Evolutionary conservation across 2,888 invertebrate genomes (phyloP).

Genomic region (Tenthredo livida): DNA sequence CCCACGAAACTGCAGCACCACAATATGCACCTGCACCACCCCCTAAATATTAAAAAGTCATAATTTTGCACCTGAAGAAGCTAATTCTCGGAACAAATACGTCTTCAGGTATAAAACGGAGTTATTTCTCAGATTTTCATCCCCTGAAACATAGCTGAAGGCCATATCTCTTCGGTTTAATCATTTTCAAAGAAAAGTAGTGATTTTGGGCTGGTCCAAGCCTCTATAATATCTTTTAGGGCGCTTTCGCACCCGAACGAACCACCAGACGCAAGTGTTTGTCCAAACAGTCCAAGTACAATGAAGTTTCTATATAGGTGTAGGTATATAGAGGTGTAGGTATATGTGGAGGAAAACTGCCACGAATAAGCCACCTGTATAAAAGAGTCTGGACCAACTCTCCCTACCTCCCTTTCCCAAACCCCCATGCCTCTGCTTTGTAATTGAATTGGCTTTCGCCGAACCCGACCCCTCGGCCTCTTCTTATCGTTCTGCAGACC

Average conservation of each 20-base stretch:
- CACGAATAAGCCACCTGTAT: conserved; percentile 33
- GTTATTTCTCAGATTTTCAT: background rate
- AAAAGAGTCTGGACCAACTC: conserved; percentile 31
- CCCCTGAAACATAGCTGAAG: too few relatives aligned
- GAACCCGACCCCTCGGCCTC: background rate
- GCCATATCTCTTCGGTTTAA: background rate
- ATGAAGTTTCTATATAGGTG: background rate
- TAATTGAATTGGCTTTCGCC: conserved; percentile 36
- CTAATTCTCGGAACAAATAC: too few relatives aligned
- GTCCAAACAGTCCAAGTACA: background rate
- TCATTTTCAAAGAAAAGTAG: background rate
- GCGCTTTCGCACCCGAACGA: conserved; percentile 13
- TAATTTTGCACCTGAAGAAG: too few relatives aligned
- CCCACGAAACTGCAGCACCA: background rate
- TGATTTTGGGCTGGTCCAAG: background rate
- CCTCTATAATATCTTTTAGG: background rate
- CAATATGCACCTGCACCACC: too few relatives aligned
- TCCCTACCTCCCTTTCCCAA: background rate
- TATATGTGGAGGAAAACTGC: background rate
- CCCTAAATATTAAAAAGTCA: too few relatives aligned
- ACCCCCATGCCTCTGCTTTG: background rate
- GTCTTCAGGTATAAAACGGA: too few relatives aligned
- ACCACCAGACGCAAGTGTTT: conserved; percentile 23
- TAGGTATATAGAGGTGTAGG: background rate
- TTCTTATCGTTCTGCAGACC: background rate